These are phyloP conservation scores for Acronicta aceris DNA, from an alignment of 2,888 invertebrate species.

Conservation along the genomic window DNA sequence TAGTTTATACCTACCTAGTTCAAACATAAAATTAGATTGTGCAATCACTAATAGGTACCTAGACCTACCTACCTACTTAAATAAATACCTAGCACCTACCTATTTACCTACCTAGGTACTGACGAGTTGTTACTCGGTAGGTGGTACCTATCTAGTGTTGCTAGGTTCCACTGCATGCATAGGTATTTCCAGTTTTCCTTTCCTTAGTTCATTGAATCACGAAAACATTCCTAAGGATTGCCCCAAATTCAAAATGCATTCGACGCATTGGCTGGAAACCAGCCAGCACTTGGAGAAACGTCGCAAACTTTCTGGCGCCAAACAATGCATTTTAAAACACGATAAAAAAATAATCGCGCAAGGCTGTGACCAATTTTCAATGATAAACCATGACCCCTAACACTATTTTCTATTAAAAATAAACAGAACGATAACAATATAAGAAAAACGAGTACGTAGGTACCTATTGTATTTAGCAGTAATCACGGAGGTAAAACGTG, in stretches of 20 bases:
- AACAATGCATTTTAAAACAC: constrained; percentile 22
- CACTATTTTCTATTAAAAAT: constrained; percentile 17
- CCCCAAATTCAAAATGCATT: constrained; percentile 63
- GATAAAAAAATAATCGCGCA: not conserved
- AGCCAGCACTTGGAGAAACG: constrained; percentile 60
- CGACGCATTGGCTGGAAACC: constrained; percentile 57
- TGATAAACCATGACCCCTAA: constrained; percentile 40
- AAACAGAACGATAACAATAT: constrained; percentile 15
- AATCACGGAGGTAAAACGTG: constrained; percentile 74
- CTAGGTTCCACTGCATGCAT: constrained; percentile 23
- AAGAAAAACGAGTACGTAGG: constrained; percentile 13
- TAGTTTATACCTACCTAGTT: too few species aligned
- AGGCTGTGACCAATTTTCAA: not conserved
- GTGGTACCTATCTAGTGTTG: constrained; percentile 6
- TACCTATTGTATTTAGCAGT: constrained; percentile 38
- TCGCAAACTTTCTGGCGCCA: constrained; percentile 62
- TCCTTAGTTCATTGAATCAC: constrained; percentile 26
- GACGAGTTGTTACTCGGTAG: too few species aligned
- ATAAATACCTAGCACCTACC: too few species aligned
- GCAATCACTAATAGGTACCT: too few species aligned
- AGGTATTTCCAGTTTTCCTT: constrained; percentile 22
- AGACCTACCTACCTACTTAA: too few species aligned
- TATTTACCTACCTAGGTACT: too few species aligned
- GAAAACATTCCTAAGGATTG: constrained; percentile 43
- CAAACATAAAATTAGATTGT: too few species aligned